Evolutionary conservation across 1,140 invertebrate genomes (phyloP), one percentile per base, ranked within the genome.

Genomic region (Mizuhopecten yessoensis): DNA sequence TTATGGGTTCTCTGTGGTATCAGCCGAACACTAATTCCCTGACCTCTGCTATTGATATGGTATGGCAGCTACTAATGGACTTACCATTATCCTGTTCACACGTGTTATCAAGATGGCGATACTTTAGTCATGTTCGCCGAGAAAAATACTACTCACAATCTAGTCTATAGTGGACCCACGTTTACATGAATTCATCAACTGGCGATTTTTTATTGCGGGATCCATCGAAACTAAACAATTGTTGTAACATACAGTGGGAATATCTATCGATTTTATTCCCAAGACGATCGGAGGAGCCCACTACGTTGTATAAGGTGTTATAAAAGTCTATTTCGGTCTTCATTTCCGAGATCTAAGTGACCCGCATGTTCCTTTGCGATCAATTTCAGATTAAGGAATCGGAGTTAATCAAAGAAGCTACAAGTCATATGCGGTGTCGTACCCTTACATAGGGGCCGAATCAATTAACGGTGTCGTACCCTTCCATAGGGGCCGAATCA

Each of bases 331-430:
- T 75, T 75, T 75, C 57, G n/a, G 57, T 75, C 23, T 75, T 75
- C n/a, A 75, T 75, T 29, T 75, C 57, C n/a, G 3, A n/a, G 23
- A 75, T 75, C 57, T 75, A 75, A 75, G 57, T 75, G 15, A 75
- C 57, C 57, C 57, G 57, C 57, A 75, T 75, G 57, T 75, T 75
- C 57, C 17, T 75, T 29, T 29, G 57, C 3, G 57, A 75, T 75
- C 57, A 75, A 75, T 75, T 75, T 75, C 57, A 75, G 57, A 75
- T 75, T 75, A 75, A 75, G 57, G n/a, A 75, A 75, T 29, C 29
- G 57, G 57, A n/a, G 3, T 3, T 75, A 29, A 75, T 75, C 57
- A 75, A 75, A 75, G n/a, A n/a, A 29, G 57, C 57, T 29, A 75
- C 57, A 75, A 75, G 57, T 75, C 57, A 17, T 75, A 29, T 75